These are phyloP conservation scores for Apamea epomidion DNA, from an alignment of 2,888 invertebrate species.

Conservation along the genomic window DNA sequence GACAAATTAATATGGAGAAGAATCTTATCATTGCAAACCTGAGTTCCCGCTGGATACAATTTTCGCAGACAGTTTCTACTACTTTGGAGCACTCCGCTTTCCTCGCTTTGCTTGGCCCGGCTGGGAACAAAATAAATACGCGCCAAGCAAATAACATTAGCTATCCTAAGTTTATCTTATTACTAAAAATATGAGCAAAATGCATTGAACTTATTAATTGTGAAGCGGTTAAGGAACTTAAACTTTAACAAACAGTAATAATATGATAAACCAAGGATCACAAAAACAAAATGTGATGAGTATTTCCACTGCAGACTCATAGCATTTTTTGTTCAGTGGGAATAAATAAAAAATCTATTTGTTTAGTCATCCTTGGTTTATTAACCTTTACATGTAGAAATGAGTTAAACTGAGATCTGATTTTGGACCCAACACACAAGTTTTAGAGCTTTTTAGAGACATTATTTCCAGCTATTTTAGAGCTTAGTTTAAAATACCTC, in stretches of 20 bases:
- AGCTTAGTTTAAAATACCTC: not conserved
- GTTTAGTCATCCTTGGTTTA: slow-evolving; percentile 37
- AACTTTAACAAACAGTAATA: slow-evolving; percentile 2
- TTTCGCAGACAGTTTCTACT: slow-evolving; percentile 76
- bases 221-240: slow-evolving; percentile 24
- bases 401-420: slow-evolving; percentile 29
- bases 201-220: slow-evolving; percentile 36
- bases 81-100: slow-evolving; percentile 74
- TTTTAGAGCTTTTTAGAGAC: not conserved
- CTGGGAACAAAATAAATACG: slow-evolving; percentile 87
- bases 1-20: slow-evolving; percentile 70
- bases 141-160: slow-evolving; percentile 84
- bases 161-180: slow-evolving; percentile 59
- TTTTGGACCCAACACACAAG: slow-evolving; percentile 18
- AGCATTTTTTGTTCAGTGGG: not conserved
- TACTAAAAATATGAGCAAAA: slow-evolving; percentile 35
- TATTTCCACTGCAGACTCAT: not conserved
- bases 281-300: not conserved
- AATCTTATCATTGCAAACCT: slow-evolving; percentile 83
- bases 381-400: slow-evolving; percentile 5
- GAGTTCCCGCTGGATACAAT: slow-evolving; percentile 78
- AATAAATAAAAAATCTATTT: not conserved
- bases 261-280: slow-evolving; percentile 12
- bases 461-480: not conserved
- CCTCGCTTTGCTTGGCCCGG: slow-evolving; percentile 80